phyloP scores from a whole-genome alignment of 2,113 vertebrate genomes.

The Seriola aureovittata region DNA sequence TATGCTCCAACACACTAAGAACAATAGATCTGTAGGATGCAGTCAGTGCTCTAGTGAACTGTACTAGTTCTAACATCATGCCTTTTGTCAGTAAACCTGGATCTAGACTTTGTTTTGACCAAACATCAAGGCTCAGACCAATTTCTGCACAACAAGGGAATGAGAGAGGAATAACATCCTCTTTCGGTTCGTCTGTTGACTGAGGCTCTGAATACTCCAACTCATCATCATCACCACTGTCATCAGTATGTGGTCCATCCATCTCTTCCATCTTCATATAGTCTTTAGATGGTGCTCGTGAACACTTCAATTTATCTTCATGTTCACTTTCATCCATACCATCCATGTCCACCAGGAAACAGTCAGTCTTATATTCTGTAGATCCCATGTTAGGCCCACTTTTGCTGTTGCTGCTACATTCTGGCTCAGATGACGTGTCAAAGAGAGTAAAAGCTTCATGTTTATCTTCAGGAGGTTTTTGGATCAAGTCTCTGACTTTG shows the following conservation, averaged over 20 bases:
- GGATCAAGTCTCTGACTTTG: constrained; percentile 34
- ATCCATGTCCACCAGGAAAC: constrained; percentile 13
- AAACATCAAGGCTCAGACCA: constrained; percentile 35
- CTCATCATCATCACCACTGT: neutral
- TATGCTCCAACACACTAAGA: constrained; percentile 32
- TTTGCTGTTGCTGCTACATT: neutral
- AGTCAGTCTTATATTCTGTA: no score
- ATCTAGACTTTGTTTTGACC: constrained; percentile 43
- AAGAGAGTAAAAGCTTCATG: constrained; percentile 37
- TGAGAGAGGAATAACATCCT: neutral
- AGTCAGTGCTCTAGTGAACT: constrained; percentile 11
- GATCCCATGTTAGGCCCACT: constrained; percentile 3
- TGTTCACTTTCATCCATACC: neutral
- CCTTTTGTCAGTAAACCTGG: constrained; percentile 33
- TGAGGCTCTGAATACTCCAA: neutral
- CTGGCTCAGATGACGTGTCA: neutral
- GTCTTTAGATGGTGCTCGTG: neutral
- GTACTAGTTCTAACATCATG: constrained; percentile 38
- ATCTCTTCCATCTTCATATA: neutral
- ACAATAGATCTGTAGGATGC: constrained; percentile 29
- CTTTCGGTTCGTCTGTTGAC: constrained; percentile 5
- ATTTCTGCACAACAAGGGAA: constrained; percentile 45
- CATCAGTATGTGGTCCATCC: neutral
- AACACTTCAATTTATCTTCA: neutral
- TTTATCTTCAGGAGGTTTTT: constrained; percentile 14